Percentiles rank a stretch among this genome's conserved stretches.
Evolutionary conservation across 2,888 invertebrate genomes (phyloP).

Genomic region (Lapara coniferarum): DNA sequence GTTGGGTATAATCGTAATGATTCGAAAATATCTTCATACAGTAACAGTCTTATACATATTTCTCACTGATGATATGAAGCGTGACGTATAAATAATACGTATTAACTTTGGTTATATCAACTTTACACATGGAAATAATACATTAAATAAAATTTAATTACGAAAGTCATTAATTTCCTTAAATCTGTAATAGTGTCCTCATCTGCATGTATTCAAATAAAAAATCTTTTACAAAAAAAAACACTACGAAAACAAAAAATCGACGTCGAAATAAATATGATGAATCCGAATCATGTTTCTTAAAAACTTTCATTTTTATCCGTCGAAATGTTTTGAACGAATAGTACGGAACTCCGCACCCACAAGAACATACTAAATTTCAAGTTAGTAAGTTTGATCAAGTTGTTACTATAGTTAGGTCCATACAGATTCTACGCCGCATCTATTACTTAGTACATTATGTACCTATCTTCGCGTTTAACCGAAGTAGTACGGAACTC

Average conservation of each 20-base stretch:
- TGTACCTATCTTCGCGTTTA: constrained; percentile 3
- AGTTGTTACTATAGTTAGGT: constrained; percentile 35
- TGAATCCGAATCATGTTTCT: not conserved
- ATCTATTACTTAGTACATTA: constrained; percentile 22
- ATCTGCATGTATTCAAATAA: not conserved
- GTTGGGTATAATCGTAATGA: no score
- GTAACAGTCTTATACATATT: no score
- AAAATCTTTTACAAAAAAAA: not conserved
- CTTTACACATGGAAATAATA: no score
- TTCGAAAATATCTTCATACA: no score
- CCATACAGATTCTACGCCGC: constrained; percentile 13
- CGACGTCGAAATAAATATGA: not conserved
- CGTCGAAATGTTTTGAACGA: constrained; percentile 10
- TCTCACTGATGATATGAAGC: no score
- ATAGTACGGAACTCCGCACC: constrained; percentile 40
- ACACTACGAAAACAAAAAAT: not conserved
- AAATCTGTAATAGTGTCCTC: not conserved
- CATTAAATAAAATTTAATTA: not conserved
- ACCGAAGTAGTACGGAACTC: not conserved
- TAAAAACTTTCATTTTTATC: no score
- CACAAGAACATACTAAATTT: constrained; percentile 42
- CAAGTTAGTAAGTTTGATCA: constrained; percentile 39
- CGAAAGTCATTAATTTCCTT: not conserved
- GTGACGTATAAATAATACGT: no score
- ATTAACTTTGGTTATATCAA: no score